These are phyloP conservation scores for Salticus scenicus DNA, from an alignment of 2,888 invertebrate species.

Conservation along the genomic window DNA sequence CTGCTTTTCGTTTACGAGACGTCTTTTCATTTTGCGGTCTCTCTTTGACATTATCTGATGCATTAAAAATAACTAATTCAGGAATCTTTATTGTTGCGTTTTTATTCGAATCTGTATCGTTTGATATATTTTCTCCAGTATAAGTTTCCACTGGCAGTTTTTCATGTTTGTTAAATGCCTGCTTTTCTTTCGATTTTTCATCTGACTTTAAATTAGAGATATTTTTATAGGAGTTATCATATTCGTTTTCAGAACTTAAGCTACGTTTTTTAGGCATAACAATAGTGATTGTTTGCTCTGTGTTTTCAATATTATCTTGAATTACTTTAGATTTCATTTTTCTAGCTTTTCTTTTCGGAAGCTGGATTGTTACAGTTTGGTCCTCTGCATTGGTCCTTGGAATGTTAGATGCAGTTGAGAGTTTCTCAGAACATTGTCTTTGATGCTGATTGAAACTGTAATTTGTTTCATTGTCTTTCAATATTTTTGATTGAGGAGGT, in stretches of 20 bases:
- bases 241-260: slow-evolving; percentile 52
- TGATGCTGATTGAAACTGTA: not conserved
- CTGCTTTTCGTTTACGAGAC: slow-evolving; percentile 26
- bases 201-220: not conserved
- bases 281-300: slow-evolving; percentile 42
- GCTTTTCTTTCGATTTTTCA: no score
- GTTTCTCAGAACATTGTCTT: not conserved
- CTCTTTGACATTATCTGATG: not conserved
- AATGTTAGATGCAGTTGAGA: not conserved
- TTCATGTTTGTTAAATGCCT: no score
- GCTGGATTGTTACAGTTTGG: slow-evolving; percentile 51
- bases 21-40: not conserved
- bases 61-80: not conserved
- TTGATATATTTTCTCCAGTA: not conserved
- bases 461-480: not conserved
- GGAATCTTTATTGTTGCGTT: not conserved
- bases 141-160: not conserved
- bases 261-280: slow-evolving; percentile 55
- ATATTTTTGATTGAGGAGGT: not conserved
- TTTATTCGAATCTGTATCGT: not conserved
- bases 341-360: slow-evolving; percentile 44
- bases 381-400: not conserved
- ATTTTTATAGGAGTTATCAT: slow-evolving; percentile 3
- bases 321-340: not conserved
- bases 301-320: not conserved